Conservation (phyloP, 1,140 invertebrate species). For the Listronotus bonariensis region DNA sequence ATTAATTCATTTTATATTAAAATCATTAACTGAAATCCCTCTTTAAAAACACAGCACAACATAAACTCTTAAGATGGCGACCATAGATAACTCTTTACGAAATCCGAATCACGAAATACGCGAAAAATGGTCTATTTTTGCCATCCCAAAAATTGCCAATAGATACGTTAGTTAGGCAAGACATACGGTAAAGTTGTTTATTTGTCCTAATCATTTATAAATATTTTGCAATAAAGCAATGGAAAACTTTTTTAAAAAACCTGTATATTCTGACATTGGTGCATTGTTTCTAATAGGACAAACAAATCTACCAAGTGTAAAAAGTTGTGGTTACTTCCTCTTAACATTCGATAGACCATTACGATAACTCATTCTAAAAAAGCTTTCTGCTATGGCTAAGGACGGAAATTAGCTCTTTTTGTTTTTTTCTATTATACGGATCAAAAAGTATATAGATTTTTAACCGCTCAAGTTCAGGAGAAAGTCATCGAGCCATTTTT, state of each 20-base stretch:
- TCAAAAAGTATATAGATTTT: constrained; percentile 29
- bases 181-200: no score
- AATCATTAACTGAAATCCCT: no score
- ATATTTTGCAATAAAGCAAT: no score
- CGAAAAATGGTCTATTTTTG: no score
- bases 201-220: no score
- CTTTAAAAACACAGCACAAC: no score
- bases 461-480: constrained; percentile 33
- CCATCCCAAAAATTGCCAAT: no score
- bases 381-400: constrained; percentile 27
- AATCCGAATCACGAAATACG: no score
- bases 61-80: no score
- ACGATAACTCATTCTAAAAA: constrained; percentile 34
- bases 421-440: constrained; percentile 24
- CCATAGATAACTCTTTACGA: no score
- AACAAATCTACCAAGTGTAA: constrained; percentile 31
- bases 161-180: no score
- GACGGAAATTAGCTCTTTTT: constrained; percentile 34
- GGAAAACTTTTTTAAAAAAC: constrained; percentile 10
- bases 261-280: constrained; percentile 23
- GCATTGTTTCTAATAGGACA: constrained; percentile 32
- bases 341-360: constrained; percentile 38
- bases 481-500: constrained; percentile 26
- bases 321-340: constrained; percentile 36
- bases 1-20: no score